Evolutionary conservation across 2,888 invertebrate species (phyloP).

Genomic region (Ypsolopha sequella): DNA sequence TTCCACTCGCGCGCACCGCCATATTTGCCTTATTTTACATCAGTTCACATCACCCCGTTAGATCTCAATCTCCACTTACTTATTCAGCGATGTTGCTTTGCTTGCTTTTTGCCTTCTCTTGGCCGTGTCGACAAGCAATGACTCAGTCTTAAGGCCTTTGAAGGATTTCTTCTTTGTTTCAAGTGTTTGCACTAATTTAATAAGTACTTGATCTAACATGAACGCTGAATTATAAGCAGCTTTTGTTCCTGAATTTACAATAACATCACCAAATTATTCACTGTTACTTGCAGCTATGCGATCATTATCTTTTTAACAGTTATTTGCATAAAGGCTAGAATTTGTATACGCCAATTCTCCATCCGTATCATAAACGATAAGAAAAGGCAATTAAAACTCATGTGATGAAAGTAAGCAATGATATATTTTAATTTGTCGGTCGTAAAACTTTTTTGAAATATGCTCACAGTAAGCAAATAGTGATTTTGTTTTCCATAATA

Average conservation of each 20-base stretch:
- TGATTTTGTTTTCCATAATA: background rate
- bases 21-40: constrained; percentile 57
- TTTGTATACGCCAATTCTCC: too few relatives aligned
- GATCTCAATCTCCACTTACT: constrained; percentile 56
- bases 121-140: constrained; percentile 11
- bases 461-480: background rate
- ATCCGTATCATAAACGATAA: too few relatives aligned
- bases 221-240: too few relatives aligned
- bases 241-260: too few relatives aligned
- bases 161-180: constrained; percentile 6
- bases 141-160: constrained; percentile 13
- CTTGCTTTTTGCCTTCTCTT: constrained; percentile 22
- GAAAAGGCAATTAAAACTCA: too few relatives aligned
- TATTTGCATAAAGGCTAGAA: too few relatives aligned
- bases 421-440: constrained; percentile 2
- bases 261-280: too few relatives aligned
- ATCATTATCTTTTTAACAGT: too few relatives aligned
- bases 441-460: background rate
- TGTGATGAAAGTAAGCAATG: constrained; percentile 1
- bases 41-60: constrained; percentile 45
- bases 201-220: too few relatives aligned
- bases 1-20: constrained; percentile 47
- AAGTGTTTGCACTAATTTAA: constrained; percentile 11
- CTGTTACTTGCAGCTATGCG: too few relatives aligned
- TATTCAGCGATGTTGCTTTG: constrained; percentile 36